Evolutionary conservation across 2,888 invertebrate genomes (phyloP), one percentile per base, ranked within the genome.

Genomic region (Tribolium freemani): DNA sequence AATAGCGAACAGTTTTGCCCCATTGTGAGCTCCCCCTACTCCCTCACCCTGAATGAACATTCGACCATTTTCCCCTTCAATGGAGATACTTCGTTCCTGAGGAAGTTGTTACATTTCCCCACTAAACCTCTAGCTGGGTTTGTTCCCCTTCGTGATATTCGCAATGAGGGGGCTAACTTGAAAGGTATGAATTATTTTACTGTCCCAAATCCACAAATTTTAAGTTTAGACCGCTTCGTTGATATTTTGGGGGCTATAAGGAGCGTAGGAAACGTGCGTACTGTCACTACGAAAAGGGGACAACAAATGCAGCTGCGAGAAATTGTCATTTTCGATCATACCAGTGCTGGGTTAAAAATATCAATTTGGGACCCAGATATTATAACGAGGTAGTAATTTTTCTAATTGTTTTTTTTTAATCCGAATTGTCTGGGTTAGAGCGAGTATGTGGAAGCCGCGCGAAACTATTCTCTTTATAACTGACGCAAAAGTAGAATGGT

Each of bases 241-340:
- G 93, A 94, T 85, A 84, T 94, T 53, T 85, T 95, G 58, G 93
- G 93, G 0, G 91, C 91, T 5, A 91, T 95, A 0, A 91, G 91
- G 77, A 78, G 77, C 21, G 86, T 93, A 8, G 90, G 90, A 56
- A 89, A 90, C n/a, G 86, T 89, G 2, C 90, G 91, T 79, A 88
- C 89, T 11, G 88, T 94, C 8, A 91, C 88, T 74, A 90, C 91
- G 0, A 91, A 89, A 85, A 84, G 88, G 75, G 92, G 92, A 81
- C 86, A 87, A 66, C 87, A 89, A 16, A 85, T 90, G 79, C 88
- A 89, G 9, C 90, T 92, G 50, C 89, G 94, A 3, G 91, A 91
- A 78, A 86, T 94, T 5, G 90, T 92, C 74, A 89, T 93, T 5
- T 90, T 91, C 82, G 92, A 91, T 86, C 90, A 88, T 80, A 91